phyloP scores from a whole-genome alignment of 2,797 vertebrate genomes.

The Xenopus petersii region DNA sequence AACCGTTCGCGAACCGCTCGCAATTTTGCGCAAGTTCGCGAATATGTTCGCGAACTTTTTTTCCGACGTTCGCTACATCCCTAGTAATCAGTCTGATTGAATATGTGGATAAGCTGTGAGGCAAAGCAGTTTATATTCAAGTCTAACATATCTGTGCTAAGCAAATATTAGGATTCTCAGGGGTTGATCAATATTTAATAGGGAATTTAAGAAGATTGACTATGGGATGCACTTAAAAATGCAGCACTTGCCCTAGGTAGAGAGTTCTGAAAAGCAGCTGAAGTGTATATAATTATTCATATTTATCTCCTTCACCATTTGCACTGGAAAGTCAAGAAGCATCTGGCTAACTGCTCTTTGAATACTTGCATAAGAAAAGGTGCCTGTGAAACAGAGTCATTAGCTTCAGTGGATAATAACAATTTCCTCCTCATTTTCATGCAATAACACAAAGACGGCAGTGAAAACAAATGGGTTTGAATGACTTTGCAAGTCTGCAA shows the following conservation, averaged over 20 bases:
- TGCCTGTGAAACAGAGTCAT: constrained; percentile 37
- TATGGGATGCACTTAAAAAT: constrained; percentile 73
- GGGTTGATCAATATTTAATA: constrained; percentile 84
- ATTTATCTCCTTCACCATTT: constrained; percentile 44
- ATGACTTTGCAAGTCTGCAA: constrained; percentile 45
- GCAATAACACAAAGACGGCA: constrained; percentile 30
- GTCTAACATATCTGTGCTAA: constrained; percentile 54
- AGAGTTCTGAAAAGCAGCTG: constrained; percentile 63
- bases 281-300: constrained; percentile 61
- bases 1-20: too few relatives aligned
- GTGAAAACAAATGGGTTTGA: constrained; percentile 43
- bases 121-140: constrained; percentile 32
- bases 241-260: constrained; percentile 71
- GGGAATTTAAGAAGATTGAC: constrained; percentile 76
- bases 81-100: constrained; percentile 40
- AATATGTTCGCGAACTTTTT: too few relatives aligned
- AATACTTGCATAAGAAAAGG: constrained; percentile 41
- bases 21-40: too few relatives aligned
- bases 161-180: constrained; percentile 63
- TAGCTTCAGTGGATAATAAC: constrained; percentile 45
- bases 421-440: constrained; percentile 45
- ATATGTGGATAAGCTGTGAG: constrained; percentile 11
- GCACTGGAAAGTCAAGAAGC: constrained; percentile 40
- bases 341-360: constrained; percentile 47
- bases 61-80: too few relatives aligned